Conservation (phyloP, 2,113 vertebrate genomes). For the Acanthisitta chloris region DNA sequence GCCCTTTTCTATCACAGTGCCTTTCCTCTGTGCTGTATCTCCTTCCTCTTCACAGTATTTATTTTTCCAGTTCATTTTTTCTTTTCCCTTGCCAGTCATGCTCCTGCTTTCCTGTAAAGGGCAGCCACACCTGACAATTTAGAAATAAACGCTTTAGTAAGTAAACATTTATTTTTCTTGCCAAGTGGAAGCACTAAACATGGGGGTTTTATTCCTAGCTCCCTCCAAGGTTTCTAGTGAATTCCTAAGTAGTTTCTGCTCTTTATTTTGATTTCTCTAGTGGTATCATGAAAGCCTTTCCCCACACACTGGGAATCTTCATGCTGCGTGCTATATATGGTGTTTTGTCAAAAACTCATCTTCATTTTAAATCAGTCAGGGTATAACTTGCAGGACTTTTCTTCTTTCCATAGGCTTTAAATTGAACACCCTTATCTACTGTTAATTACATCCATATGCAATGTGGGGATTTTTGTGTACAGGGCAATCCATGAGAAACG, state of each 20-base stretch:
- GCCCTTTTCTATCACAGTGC: slow-evolving; percentile 31
- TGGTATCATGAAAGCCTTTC: background rate
- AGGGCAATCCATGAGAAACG: background rate
- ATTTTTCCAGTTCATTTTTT: slow-evolving; percentile 23
- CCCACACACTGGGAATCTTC: background rate
- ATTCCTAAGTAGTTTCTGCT: background rate
- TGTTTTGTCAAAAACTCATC: background rate
- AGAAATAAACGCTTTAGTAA: background rate
- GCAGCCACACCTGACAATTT: slow-evolving; percentile 32
- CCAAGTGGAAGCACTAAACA: background rate
- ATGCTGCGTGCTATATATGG: background rate
- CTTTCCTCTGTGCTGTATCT: slow-evolving; percentile 17
- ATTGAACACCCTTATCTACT: background rate
- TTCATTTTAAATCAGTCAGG: background rate
- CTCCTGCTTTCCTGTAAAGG: slow-evolving; percentile 17
- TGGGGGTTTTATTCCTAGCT: background rate
- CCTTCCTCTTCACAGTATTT: slow-evolving; percentile 28
- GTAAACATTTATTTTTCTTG: slow-evolving; percentile 42
- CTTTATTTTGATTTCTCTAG: background rate
- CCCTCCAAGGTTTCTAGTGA: background rate
- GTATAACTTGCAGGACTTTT: background rate
- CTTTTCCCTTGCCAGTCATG: background rate
- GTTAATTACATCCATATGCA: background rate
- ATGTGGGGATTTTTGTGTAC: background rate
- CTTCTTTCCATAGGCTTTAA: background rate